These are phyloP conservation scores for Macropodus opercularis DNA, from an alignment of 2,797 vertebrate species.

Conservation along the genomic window DNA sequence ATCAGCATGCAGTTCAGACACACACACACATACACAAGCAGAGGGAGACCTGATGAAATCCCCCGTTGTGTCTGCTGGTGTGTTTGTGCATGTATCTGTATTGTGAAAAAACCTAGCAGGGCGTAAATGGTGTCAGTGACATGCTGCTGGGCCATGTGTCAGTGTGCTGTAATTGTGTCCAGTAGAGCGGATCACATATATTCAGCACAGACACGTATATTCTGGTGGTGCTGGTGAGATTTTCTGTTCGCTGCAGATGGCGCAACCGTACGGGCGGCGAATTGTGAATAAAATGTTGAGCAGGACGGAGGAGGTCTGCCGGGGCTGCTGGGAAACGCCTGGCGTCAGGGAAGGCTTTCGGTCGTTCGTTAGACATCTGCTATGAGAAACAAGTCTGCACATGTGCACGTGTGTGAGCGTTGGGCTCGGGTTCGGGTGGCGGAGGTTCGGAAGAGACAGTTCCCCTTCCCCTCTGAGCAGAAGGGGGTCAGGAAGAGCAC, in stretches of 20 bases:
- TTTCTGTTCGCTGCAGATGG: slow-evolving; percentile 39
- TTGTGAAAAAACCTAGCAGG: slow-evolving; percentile 17
- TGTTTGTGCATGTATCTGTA: background rate
- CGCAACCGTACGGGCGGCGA: slow-evolving; percentile 36
- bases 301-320: slow-evolving; percentile 9
- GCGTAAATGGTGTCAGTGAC: slow-evolving; percentile 60
- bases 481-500: no score
- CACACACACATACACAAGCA: slow-evolving; percentile 5
- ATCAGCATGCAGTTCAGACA: slow-evolving; percentile 39
- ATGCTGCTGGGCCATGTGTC: slow-evolving; percentile 63
- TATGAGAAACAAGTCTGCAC: background rate
- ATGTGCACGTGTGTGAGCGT: slow-evolving; percentile 11
- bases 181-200: slow-evolving; percentile 44
- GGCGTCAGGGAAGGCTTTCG: no score
- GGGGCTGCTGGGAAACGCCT: no score
- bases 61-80: slow-evolving; percentile 4
- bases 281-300: slow-evolving; percentile 32
- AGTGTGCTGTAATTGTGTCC: slow-evolving; percentile 73
- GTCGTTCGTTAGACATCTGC: no score
- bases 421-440: slow-evolving; percentile 32
- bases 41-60: slow-evolving; percentile 22
- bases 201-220: slow-evolving; percentile 8
- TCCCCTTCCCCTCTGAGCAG: slow-evolving; percentile 48
- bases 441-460: slow-evolving; percentile 51
- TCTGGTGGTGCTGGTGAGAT: slow-evolving; percentile 28